phyloP scores from a whole-genome alignment of 2,888 invertebrate species.

The Drosophila hamatofila region DNA sequence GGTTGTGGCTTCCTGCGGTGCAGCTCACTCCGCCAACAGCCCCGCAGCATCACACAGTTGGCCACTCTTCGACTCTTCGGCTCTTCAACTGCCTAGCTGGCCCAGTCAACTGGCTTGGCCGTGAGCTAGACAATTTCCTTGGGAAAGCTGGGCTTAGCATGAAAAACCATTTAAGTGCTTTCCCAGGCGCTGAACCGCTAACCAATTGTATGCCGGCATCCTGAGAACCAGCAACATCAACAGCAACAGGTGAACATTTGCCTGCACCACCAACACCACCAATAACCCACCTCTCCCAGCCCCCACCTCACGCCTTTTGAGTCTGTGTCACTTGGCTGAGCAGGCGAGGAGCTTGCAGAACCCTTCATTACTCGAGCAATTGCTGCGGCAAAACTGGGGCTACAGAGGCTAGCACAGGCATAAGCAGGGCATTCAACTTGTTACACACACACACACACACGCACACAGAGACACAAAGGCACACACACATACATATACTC shows the following conservation, averaged over 20 bases:
- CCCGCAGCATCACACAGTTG: background rate
- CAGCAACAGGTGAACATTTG: slow-evolving; percentile 60
- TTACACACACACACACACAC: slow-evolving; percentile 37
- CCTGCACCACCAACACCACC: slow-evolving; percentile 12
- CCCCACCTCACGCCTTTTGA: background rate
- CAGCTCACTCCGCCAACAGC: background rate
- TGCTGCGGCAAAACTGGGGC: slow-evolving; percentile 48
- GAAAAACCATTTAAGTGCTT: slow-evolving; percentile 78
- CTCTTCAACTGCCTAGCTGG: slow-evolving; percentile 42
- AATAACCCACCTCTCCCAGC: background rate
- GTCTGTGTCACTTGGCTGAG: slow-evolving; percentile 44
- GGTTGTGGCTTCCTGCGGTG: slow-evolving; percentile 64
- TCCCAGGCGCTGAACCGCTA: slow-evolving; percentile 72
- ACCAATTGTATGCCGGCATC: slow-evolving; percentile 59
- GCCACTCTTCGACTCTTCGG: too few relatives aligned
- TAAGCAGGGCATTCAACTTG: slow-evolving; percentile 76
- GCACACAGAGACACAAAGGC: background rate
- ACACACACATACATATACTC: slow-evolving; percentile 25
- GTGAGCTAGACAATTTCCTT: slow-evolving; percentile 69
- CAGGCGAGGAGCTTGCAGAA: slow-evolving; percentile 55
- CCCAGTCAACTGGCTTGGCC: slow-evolving; percentile 33
- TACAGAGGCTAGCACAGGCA: slow-evolving; percentile 27
- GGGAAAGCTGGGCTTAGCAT: slow-evolving; percentile 72
- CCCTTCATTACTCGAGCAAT: slow-evolving; percentile 72
- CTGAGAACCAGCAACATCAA: slow-evolving; percentile 60